Conservation (phyloP, 2,797 vertebrate genomes). For the Gallinago stenura region DNA sequence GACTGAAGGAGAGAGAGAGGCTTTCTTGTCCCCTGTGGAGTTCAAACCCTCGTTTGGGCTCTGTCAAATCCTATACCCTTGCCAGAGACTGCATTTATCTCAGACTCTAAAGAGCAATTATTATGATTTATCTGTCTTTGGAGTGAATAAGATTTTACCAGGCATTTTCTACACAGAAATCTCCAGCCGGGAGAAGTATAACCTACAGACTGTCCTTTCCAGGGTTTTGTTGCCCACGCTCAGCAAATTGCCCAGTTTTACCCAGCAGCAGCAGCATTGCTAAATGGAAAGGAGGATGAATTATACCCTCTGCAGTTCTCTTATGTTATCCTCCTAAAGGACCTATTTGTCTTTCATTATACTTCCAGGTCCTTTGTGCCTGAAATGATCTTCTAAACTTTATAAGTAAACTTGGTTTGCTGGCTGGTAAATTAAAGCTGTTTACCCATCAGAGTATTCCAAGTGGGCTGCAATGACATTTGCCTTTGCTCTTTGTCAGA, state of each 20-base stretch:
- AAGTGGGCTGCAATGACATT: neutral
- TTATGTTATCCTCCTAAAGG: neutral
- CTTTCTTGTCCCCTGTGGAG: slow-evolving; percentile 15
- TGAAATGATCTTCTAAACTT: neutral
- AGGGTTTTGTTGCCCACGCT: neutral
- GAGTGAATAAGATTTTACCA: slow-evolving; percentile 42
- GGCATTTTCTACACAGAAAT: slow-evolving; percentile 26
- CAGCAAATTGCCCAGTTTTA: neutral
- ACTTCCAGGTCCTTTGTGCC: slow-evolving; percentile 20
- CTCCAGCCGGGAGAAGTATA: slow-evolving; percentile 14
- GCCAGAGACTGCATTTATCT: slow-evolving; percentile 58
- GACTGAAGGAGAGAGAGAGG: neutral
- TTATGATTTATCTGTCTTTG: slow-evolving; percentile 39
- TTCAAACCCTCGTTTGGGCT: slow-evolving; percentile 7
- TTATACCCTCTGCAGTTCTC: neutral
- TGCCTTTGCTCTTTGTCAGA: neutral
- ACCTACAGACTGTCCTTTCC: neutral
- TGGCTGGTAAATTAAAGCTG: neutral
- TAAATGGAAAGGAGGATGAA: neutral
- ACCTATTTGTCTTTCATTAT: neutral
- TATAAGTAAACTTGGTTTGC: neutral
- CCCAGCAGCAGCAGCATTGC: neutral
- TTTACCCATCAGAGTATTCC: neutral
- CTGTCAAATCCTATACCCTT: slow-evolving; percentile 33
- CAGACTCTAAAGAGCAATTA: slow-evolving; percentile 33